These are phyloP conservation scores for Eupithecia pulchellata DNA, from an alignment of 2,888 invertebrate genomes.

Conservation along the genomic window DNA sequence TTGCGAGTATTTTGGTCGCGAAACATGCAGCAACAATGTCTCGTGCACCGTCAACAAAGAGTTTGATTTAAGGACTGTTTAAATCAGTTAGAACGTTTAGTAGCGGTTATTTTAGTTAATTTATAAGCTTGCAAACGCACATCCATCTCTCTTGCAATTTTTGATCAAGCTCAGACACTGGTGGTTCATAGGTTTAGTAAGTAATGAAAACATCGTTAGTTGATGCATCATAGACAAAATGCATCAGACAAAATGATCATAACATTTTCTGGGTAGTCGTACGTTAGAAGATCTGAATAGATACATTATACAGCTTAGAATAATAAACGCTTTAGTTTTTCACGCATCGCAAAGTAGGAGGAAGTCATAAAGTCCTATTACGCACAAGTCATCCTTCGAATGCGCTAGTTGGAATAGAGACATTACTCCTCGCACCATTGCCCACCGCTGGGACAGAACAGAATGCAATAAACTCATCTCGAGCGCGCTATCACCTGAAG, in stretches of 20 bases:
- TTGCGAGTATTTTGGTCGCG: constrained; percentile 32
- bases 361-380: constrained; percentile 12
- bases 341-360: constrained; percentile 1
- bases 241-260: background rate
- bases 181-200: background rate
- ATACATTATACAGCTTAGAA: background rate
- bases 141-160: background rate
- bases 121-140: background rate
- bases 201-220: background rate
- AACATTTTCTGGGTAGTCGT: background rate
- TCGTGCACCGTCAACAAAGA: constrained; percentile 57
- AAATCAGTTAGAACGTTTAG: constrained; percentile 46
- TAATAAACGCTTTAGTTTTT: background rate
- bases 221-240: background rate
- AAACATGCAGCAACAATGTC: constrained; percentile 55
- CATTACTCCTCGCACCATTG: constrained; percentile 42
- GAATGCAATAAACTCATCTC: constrained; percentile 50
- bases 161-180: background rate
- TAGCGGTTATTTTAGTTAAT: constrained; percentile 13
- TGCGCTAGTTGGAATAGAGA: constrained; percentile 40
- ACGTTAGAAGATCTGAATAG: background rate
- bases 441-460: constrained; percentile 30
- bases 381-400: constrained; percentile 15
- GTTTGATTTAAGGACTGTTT: constrained; percentile 57
- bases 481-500: constrained; percentile 63